phyloP scores from a whole-genome alignment of 2,113 vertebrate species.

The Nyctereutes procyonoides region DNA sequence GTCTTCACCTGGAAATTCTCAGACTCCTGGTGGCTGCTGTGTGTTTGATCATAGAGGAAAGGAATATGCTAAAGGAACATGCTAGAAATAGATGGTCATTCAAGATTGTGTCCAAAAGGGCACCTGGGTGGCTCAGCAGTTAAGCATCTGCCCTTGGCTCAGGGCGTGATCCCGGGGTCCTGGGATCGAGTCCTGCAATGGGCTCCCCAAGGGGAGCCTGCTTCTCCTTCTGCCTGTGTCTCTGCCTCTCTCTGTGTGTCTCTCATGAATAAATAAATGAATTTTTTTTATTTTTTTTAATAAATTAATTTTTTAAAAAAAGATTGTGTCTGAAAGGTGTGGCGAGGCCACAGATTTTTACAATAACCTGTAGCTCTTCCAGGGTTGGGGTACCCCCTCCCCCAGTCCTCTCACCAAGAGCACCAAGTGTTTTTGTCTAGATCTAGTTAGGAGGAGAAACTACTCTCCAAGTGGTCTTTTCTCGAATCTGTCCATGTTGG shows the following conservation, averaged over 20 bases:
- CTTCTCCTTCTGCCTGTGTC: too few relatives aligned
- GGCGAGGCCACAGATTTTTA: background rate
- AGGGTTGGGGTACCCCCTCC: background rate
- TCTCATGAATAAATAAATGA: too few relatives aligned
- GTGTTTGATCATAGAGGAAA: background rate
- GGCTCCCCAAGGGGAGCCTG: too few relatives aligned
- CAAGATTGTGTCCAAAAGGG: background rate
- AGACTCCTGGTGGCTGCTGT: background rate
- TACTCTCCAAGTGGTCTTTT: background rate
- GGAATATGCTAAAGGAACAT: background rate
- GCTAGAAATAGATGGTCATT: background rate
- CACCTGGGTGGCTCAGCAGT: too few relatives aligned
- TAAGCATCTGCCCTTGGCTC: too few relatives aligned
- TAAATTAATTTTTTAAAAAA: too few relatives aligned
- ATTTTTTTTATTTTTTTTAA: too few relatives aligned
- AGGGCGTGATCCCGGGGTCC: too few relatives aligned
- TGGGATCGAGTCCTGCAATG: too few relatives aligned
- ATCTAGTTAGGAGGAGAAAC: background rate
- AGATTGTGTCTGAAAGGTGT: background rate
- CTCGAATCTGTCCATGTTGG: background rate
- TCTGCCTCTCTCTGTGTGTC: too few relatives aligned
- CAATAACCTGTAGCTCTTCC: background rate
- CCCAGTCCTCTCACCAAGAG: background rate
- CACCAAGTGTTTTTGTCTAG: background rate
- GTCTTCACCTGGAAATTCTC: background rate